These are phyloP conservation scores for Panopea generosa DNA, from an alignment of 2,888 invertebrate genomes.

Conservation along the genomic window DNA sequence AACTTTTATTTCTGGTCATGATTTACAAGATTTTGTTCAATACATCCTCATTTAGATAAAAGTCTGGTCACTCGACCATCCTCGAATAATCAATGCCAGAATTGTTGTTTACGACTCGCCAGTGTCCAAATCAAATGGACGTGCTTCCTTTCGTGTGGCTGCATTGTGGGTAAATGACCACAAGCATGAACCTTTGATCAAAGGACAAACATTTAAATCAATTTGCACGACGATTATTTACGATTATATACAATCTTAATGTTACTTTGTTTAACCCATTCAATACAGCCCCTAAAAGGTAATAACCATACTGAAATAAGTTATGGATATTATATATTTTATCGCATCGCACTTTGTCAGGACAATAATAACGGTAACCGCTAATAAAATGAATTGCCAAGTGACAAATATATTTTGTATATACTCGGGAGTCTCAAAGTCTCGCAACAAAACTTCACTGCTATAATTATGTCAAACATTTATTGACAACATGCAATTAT, in stretches of 20 bases:
- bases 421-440: no score
- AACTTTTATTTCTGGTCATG: no score
- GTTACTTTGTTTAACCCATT: constrained; percentile 1
- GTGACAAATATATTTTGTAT: no score
- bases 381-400: no score
- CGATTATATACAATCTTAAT: constrained; percentile 10
- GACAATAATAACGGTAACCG: no score
- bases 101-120: constrained; percentile 46
- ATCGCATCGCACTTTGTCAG: neutral
- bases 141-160: constrained; percentile 37
- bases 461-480: no score
- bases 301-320: constrained; percentile 6
- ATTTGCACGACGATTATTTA: constrained; percentile 17
- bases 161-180: constrained; percentile 23
- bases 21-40: no score
- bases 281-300: neutral
- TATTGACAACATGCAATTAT: no score
- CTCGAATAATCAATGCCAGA: constrained; percentile 25
- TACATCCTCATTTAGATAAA: no score
- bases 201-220: constrained; percentile 21
- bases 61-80: no score
- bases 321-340: constrained; percentile 1
- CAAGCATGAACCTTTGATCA: constrained; percentile 20
- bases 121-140: constrained; percentile 48
- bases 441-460: no score